Evolutionary conservation across 2,888 invertebrate genomes (phyloP), one percentile per base, ranked within the genome.

Genomic region (Nycteola revayana): DNA sequence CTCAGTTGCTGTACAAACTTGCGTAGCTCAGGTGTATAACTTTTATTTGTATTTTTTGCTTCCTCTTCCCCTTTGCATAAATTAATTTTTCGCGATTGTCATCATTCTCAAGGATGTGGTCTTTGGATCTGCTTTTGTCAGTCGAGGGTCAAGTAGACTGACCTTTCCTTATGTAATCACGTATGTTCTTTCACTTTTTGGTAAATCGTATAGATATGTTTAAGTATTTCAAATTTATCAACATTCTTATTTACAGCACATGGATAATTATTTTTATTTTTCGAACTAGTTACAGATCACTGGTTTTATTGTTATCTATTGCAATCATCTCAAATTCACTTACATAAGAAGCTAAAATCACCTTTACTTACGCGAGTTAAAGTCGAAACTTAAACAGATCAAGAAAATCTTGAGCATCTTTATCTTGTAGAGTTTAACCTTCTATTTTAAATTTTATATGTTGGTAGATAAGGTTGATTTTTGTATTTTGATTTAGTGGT

Each of bases 11-110:
- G 72, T 75, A 74, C 75, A 72, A n/a, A n/a, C n/a, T n/a, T 66
- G 79, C 74, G 69, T 47, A 61, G 56, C 60, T 87, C 85, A 87
- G 86, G 87, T 88, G 88, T 72, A 78, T 85, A 81, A 84, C 77
- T 84, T 82, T 83, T 83, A 80, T 85, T 82, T 79, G 70, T 62
- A 65, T 67, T 82, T 82, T 80, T 78, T 79, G 75, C 79, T 63
- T 58, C 69, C 59, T 68, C 82, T 87, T 86, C 84, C 87, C 88
- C 88, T 85, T 86, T 86, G 86, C 85, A 87, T 88, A 88, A 72
- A 84, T 88, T 86, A 86, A 62, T 64, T 70, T 80, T 83, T 72
- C 45, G 79, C 80, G 48, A 71, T 58, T 56, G 60, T 68, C 53
- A 52, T 54, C 55, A 36, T 42, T 31, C 42, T 47, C 53, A 66